A percentile compares a stretch with the other conserved stretches of the same genome.
Conservation (phyloP, 2,113 vertebrate genomes). For the Campylomormyrus tamandua region DNA sequence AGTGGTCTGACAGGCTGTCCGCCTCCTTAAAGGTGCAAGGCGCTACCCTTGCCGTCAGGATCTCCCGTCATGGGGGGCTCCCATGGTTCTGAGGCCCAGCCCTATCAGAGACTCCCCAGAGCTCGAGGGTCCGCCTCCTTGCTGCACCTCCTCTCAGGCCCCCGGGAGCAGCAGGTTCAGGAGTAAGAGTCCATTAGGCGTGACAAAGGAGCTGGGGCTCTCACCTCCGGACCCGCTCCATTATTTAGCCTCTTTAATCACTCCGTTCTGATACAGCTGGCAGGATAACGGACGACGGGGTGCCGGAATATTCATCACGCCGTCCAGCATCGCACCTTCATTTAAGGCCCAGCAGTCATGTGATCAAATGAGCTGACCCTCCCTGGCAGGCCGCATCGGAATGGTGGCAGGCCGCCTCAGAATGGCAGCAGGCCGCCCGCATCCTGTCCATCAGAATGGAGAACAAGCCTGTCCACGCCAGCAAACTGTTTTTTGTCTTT, state of each 20-base stretch:
- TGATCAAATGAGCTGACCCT: background rate
- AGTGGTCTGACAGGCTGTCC: background rate
- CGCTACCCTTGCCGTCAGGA: background rate
- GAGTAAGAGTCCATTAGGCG: conserved; percentile 21
- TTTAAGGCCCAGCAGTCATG: background rate
- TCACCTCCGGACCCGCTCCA: conserved; percentile 17
- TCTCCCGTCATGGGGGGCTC: background rate
- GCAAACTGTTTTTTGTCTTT: background rate
- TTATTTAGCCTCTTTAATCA: conserved; percentile 26
- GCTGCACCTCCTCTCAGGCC: background rate
- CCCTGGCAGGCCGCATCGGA: background rate
- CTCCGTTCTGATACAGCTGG: conserved; percentile 11
- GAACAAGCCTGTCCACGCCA: background rate
- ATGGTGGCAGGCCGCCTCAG: too few species aligned
- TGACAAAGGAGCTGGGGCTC: conserved; percentile 15
- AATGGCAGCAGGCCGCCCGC: background rate
- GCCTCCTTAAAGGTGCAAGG: background rate
- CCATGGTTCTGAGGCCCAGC: background rate
- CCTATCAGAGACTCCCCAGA: background rate
- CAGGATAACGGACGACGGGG: conserved; percentile 10
- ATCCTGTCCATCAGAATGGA: background rate
- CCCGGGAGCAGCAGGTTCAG: too few species aligned
- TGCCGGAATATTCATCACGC: conserved; percentile 15
- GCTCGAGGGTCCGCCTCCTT: background rate
- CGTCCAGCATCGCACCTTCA: background rate